A percentile compares a stretch with the other conserved stretches of the same genome.
Conservation (phyloP, 92 coral and sea anemone genomes). For the Blastomussa wellsi region DNA sequence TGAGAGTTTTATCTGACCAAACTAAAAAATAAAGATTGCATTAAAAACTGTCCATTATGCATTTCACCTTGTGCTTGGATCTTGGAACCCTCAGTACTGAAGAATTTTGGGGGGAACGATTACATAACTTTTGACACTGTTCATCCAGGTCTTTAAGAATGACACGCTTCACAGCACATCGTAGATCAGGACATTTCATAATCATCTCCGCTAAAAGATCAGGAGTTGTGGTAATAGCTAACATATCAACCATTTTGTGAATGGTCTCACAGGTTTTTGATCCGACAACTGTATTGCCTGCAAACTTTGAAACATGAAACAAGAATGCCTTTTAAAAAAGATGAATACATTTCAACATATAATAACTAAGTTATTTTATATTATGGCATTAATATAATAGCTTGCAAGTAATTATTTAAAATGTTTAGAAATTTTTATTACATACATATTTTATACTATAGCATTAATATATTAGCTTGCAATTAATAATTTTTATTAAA, state of each 20-base stretch:
- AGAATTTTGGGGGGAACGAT: conserved; percentile 32
- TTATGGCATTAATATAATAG: too few species aligned
- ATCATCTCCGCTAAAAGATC: conserved; percentile 46
- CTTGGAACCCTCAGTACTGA: conserved; percentile 36
- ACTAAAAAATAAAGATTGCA: too few species aligned
- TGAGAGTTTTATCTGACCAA: too few species aligned
- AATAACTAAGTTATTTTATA: too few species aligned
- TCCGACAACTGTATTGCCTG: conserved; percentile 37
- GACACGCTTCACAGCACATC: conserved; percentile 39
- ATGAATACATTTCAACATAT: too few species aligned
- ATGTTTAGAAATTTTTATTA: too few species aligned
- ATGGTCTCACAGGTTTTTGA: conserved; percentile 14
- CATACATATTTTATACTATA: too few species aligned
- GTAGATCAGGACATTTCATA: conserved; percentile 32
- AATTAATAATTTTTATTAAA: too few species aligned
- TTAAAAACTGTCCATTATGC: neutral
- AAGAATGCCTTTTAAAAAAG: neutral
- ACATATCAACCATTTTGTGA: conserved; percentile 39
- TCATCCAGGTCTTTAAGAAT: conserved; percentile 22
- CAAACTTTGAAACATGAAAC: conserved; percentile 15
- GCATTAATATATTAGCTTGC: too few species aligned
- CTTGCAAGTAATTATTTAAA: too few species aligned
- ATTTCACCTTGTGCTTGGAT: conserved; percentile 30
- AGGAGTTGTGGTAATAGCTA: conserved; percentile 38
- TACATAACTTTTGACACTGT: conserved; percentile 28